A percentile compares a stretch with the other conserved stretches of the same genome.
phyloP scores from a whole-genome alignment of 2,888 invertebrate species.

The Leuctra nigra region DNA sequence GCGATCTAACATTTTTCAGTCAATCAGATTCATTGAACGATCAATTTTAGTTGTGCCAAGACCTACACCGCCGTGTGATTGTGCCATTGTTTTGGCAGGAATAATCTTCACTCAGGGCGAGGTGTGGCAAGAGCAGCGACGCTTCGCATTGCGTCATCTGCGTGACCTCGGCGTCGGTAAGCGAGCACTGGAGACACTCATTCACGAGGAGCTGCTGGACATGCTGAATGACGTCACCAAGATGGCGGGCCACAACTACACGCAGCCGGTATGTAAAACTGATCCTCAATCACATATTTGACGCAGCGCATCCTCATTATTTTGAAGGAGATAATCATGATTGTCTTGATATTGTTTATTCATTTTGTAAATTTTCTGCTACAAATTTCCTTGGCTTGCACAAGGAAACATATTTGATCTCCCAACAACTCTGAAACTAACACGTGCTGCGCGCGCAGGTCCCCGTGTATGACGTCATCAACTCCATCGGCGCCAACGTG shows the following conservation, averaged over 20 bases:
- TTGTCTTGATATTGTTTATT: too few species aligned
- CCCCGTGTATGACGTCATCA: constrained; percentile 7
- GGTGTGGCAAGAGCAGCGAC: constrained; percentile 18
- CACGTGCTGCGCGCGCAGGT: neutral
- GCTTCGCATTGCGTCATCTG: constrained; percentile 20
- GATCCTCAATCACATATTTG: too few species aligned
- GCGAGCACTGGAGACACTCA: constrained; percentile 13
- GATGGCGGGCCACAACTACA: constrained; percentile 10
- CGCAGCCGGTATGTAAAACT: constrained; percentile 11
- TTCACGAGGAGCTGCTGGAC: constrained; percentile 14
- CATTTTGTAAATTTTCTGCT: too few species aligned
- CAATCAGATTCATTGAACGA: too few species aligned
- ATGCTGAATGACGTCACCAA: constrained; percentile 10
- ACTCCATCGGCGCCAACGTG: constrained; percentile 20
- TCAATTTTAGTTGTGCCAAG: too few species aligned
- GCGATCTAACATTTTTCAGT: too few species aligned
- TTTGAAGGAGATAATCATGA: too few species aligned
- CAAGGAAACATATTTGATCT: neutral
- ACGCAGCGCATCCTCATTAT: too few species aligned
- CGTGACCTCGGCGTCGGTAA: constrained; percentile 21
- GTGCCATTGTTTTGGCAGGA: neutral
- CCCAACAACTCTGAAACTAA: too few species aligned
- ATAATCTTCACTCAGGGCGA: constrained; percentile 18
- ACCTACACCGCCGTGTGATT: neutral
- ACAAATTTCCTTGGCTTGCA: too few species aligned